Evolutionary conservation across 2,113 vertebrate genomes (phyloP), one percentile per base, ranked within the genome.

Genomic region (Rhombomys opimus): DNA sequence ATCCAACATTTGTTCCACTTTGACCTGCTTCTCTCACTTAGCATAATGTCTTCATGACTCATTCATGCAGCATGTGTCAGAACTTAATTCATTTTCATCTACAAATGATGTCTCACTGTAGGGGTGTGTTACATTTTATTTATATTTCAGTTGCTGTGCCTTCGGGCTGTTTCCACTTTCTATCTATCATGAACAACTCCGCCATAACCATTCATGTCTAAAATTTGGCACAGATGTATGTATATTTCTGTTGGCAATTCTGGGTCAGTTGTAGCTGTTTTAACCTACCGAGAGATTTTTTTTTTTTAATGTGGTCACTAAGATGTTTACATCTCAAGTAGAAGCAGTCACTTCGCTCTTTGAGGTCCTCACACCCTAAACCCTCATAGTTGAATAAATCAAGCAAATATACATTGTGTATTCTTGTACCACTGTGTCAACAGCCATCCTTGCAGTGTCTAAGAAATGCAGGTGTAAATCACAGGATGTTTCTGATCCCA

Each of bases 351-450:
- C 12, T 68, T 67, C 9, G 27, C 15, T 67, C 32, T 12, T 68
- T 0, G 6, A 73, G 7, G 12, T 1, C 22, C 61, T 35, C 1
- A 4, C 0, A 1, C 13, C 4, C 8, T 32, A 8, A 20, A 23
- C 13, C 46, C 75, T 81, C 15, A 50, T 3, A 72, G 32, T 5
- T 30, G 27, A 32, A 25, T 61, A 46, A 84, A 77, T 30, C 4
- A 27, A 35, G 9, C 22, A 13, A 35, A 17, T 25, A 25, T 7
- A 1, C 50, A 11, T 38, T 32, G 52, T 38, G n/a, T 11, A 5
- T 5, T 73, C 11, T 18, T 1, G 0, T 23, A 14, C 15, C 17
- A 0, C 15, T 23, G 4, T 0, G 2, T 30, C n/a, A 50, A 15
- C 35, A 46, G 50, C 25, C 70, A 46, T 22, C 63, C 4, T 11